Base-by-base conservation (phyloP, 2,113 vertebrate species). In the Pelecanus crispus region DNA sequence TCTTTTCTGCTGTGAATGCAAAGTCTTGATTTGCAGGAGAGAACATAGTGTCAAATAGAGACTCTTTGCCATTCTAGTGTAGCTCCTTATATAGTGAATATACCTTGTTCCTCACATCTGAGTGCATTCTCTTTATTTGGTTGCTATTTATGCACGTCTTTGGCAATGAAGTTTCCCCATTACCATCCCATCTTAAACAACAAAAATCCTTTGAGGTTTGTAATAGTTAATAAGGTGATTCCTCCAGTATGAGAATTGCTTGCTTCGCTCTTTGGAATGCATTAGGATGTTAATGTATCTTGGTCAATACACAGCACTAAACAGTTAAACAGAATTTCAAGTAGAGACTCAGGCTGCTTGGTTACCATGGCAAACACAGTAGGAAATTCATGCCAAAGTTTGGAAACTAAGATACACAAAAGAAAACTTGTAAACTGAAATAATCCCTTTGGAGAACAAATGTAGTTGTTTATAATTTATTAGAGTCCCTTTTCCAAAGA, bases 351-450 rank as follows among this genome's bases (percentile, higher is more conserved):
- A 53, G 92, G 58, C 93, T 93, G 93, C 90, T 90, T 86, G 58
- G 95, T 97, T 95, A 80, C 94, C 88, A 92, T 96, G 94, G 93
- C 92, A 96, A 94, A 92, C 94, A 96, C 93, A 96, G 95, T 77
- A 80, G 96, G 95, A 92, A 86, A 81, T 88, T 62, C 62, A 50
- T 72, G 92, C 90, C 93, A 78, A 92, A 95, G 92, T 97, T 94
- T 90, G 53, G 94, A 95, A 95, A 94, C 80, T 73, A 92, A 90
- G 85, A 83, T 50, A 70, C 78, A 14, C 81, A 90, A 77, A 91
- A 94, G 77, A 94, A 95, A 96, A 93, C 93, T 96, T 92, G 32
- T 65, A 77, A 80, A 91, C 74, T 32, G 53, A 82, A 95, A 62
- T 53, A 94, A 70, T 92, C 31, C 13, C 53, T 78, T 81, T 0